These are phyloP conservation scores for Brachionus paranguensis DNA, from an alignment of 1,140 invertebrate genomes.

Conservation along the genomic window DNA sequence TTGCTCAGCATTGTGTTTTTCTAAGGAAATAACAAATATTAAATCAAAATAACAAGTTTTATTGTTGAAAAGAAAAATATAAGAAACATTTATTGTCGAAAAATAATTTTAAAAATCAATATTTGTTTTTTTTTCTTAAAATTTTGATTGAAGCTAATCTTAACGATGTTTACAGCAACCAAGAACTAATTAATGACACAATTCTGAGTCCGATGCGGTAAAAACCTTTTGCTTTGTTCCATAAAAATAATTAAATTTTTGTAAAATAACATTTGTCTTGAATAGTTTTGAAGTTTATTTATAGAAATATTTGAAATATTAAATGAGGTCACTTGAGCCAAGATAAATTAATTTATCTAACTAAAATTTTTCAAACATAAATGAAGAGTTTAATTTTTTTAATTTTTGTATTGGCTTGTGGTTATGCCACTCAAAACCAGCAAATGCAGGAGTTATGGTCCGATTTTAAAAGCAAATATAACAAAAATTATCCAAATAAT, in stretches of 20 bases:
- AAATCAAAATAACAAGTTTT: background rate
- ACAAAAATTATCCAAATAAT: background rate
- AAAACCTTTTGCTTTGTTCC: background rate
- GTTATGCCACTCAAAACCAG: background rate
- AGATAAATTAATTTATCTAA: background rate
- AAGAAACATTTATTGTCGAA: background rate
- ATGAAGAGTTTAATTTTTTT: background rate
- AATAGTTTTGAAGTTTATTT: background rate
- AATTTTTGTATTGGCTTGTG: background rate
- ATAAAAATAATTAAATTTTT: background rate
- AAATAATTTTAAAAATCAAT: constrained; percentile 4
- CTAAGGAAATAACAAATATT: background rate
- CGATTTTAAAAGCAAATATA: background rate
- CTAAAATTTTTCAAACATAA: background rate
- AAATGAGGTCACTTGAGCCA: background rate
- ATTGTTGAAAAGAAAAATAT: background rate
- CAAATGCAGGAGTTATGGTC: background rate
- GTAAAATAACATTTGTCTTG: background rate
- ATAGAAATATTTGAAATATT: background rate
- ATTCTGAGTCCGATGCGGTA: background rate
- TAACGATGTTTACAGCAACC: background rate
- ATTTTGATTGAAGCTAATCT: background rate
- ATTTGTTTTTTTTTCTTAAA: background rate
- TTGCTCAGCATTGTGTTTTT: background rate
- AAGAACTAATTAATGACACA: background rate